Evolutionary conservation across 2,888 invertebrate species (phyloP).

Genomic region (Ectemnius continuus): DNA sequence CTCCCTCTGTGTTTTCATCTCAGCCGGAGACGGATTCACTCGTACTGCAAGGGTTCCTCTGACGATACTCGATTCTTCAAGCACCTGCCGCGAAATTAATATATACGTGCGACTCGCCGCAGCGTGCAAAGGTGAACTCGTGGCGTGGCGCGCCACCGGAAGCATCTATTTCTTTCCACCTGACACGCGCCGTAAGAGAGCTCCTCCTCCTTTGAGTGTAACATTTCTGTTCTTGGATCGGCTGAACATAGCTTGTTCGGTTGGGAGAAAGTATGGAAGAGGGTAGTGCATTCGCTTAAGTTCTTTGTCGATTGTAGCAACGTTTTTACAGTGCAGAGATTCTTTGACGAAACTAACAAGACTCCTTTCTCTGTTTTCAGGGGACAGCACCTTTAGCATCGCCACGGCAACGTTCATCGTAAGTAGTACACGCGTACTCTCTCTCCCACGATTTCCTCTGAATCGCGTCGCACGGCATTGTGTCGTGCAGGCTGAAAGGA

Average conservation of each 20-base stretch:
- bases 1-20: constrained; percentile 42
- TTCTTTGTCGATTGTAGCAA: too few relatives aligned
- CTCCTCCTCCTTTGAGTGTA: too few relatives aligned
- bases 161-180: neutral
- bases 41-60: constrained; percentile 23
- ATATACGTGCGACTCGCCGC: neutral
- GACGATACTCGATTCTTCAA: constrained; percentile 28
- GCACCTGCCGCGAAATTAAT: constrained; percentile 7
- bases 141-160: too few relatives aligned
- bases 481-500: too few relatives aligned
- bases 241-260: too few relatives aligned
- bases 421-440: constrained; percentile 58
- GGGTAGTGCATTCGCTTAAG: too few relatives aligned
- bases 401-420: constrained; percentile 73
- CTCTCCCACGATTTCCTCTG: neutral
- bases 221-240: too few relatives aligned
- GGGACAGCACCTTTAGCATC: constrained; percentile 72
- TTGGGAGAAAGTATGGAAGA: too few relatives aligned
- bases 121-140: too few relatives aligned
- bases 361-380: constrained; percentile 64
- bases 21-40: constrained; percentile 44
- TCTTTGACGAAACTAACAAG: neutral
- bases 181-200: too few relatives aligned
- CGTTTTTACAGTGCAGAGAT: too few relatives aligned
- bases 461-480: neutral